Evolutionary conservation across 2,888 invertebrate species (phyloP), one percentile per base, ranked within the genome.

Genomic region (Anoplius nigerrimus): DNA sequence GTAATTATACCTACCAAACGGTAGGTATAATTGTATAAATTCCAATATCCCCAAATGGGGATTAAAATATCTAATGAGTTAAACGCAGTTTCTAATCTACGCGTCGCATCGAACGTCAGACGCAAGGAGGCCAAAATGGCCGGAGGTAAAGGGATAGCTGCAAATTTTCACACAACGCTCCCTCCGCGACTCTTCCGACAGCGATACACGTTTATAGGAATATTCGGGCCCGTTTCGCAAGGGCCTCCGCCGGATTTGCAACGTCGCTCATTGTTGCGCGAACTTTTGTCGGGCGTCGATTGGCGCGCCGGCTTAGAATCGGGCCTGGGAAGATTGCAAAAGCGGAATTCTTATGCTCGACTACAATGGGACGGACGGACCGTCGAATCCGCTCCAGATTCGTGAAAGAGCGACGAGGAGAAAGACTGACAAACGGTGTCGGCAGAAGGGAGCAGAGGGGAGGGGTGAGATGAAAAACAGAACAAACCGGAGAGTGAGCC

Each of bases 311-410:
- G 70, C 72, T 76, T 16, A 72, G 72, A 72, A 66, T 70, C 72
- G 73, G 69, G 77, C 84, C 81, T 86, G 87, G 84, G 87, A 87
- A 87, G 83, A 83, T 87, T 85, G 82, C 86, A 83, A 84, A 84
- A 86, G 78, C 76, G 71, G 80, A 77, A 85, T 87, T 86, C 82
- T 85, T 84, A 82, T 84, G 76, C 80, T 66, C 76, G 76, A 65
- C 68, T 72, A 72, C 78, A 80, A 82, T 82, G 76, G 82, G 81
- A 76, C 78, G 79, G 69, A 67, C 78, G 77, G 76, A 34, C 75
- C 74, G 78, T 84, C 78, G 79, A 83, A 82, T 84, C 82, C 83
- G 85, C 76, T 85, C 84, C 77, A 85, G 78, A 82, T 85, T 81
- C 76, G 67, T 71, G 66, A 58, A 72, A 65, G 34, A 34, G 34